Evolutionary conservation across 2,888 invertebrate species (phyloP), one percentile per base, ranked within the genome.

Genomic region (Drosophila borborema): DNA sequence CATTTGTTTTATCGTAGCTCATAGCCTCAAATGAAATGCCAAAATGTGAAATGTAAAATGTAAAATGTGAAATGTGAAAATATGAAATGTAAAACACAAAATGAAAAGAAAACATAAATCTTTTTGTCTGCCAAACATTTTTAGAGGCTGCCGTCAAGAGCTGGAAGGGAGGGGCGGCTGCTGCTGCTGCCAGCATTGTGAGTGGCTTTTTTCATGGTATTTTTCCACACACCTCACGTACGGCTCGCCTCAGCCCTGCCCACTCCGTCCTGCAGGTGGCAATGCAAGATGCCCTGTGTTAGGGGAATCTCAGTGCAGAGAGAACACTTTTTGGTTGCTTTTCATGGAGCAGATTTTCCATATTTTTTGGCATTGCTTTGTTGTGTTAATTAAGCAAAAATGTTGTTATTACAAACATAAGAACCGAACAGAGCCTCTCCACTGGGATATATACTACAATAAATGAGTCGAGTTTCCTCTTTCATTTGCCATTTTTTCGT

Each of bases 301-400:
- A 46, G 62, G 78, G 64, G 69, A 66, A 70, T 77, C 70, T 65
- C 56, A 41, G 54, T 48, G 43, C 64, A 67, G 66, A 63, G 65
- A 70, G 64, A 48, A 73, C 59, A 61, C 64, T 72, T 60, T 65
- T 46, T 53, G 58, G 41, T 40, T 14, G 28, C 31, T 62, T 38
- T 40, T 16, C 18, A 9, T 46, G 18, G 18, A 14, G 14, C 40
- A 49, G 48, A 9, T 53, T 74, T 82, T 62, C 64, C 68, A 73
- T 69, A 69, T 77, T 82, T 89, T 83, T 80, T 70, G 77, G 72
- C 67, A 70, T 77, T 72, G 78, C 90, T 88, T 86, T 90, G 88
- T 89, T 86, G 76, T 90, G 81, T 89, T 89, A 89, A 89, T 89
- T 89, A 89, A 88, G 89, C 86, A 89, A 87, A 89, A 88, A 87